These are phyloP conservation scores for Drosophila borealis DNA, from an alignment of 2,888 invertebrate species.

Conservation along the genomic window DNA sequence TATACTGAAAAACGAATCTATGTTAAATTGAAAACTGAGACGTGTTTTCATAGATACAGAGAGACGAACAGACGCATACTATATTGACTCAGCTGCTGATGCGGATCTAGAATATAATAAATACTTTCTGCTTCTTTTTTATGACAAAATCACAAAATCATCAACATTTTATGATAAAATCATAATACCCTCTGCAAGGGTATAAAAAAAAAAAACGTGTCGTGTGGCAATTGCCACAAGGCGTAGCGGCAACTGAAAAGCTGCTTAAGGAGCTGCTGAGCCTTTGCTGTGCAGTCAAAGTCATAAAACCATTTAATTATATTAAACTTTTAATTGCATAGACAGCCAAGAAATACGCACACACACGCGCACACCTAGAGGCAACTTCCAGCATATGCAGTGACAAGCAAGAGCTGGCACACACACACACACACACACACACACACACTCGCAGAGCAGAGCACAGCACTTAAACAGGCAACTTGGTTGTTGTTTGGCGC, in stretches of 20 bases:
- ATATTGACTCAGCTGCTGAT: no score
- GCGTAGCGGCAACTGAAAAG: slow-evolving; percentile 31
- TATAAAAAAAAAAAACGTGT: slow-evolving; percentile 46
- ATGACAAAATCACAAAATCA: no score
- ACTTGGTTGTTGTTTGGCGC: slow-evolving; percentile 53
- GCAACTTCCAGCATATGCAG: slow-evolving; percentile 67
- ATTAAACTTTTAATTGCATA: slow-evolving; percentile 84
- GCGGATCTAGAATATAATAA: no score
- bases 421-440: slow-evolving; percentile 14
- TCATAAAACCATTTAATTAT: slow-evolving; percentile 83
- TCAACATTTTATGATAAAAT: no score
- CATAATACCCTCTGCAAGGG: no score
- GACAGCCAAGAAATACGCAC: slow-evolving; percentile 63
- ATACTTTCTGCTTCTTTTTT: no score
- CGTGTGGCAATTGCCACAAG: slow-evolving; percentile 40
- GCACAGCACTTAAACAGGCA: slow-evolving; percentile 57
- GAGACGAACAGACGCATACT: no score
- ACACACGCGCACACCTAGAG: slow-evolving; percentile 29
- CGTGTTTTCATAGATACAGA: no score
- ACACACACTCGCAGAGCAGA: background rate
- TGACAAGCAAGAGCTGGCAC: slow-evolving; percentile 24
- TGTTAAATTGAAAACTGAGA: no score
- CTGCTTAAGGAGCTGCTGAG: slow-evolving; percentile 47
- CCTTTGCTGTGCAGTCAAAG: slow-evolving; percentile 64
- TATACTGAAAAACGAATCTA: no score